A percentile compares a stretch with the other conserved stretches of the same genome.
Conservation (phyloP, 2,888 invertebrate genomes). For the Calameuta pallipes region DNA sequence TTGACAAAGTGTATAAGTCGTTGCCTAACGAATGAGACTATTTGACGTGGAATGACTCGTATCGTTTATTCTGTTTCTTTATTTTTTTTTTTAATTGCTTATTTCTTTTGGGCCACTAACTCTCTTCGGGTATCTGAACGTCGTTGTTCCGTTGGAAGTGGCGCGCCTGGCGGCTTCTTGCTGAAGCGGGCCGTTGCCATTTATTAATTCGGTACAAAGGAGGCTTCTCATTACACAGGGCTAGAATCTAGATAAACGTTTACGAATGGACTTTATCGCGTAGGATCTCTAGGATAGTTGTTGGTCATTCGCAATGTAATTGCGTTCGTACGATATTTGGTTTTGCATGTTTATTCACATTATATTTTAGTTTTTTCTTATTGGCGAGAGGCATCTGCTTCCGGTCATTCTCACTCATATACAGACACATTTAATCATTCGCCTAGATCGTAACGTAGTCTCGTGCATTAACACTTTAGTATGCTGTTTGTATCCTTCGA, state of each 20-base stretch:
- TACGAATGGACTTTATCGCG: slow-evolving; percentile 3
- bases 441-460: slow-evolving; percentile 4
- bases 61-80: slow-evolving; percentile 15
- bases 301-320: slow-evolving; percentile 48
- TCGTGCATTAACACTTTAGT: not conserved
- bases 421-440: slow-evolving; percentile 21
- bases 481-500: not conserved
- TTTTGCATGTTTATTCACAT: slow-evolving; percentile 30
- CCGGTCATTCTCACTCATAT: slow-evolving; percentile 27
- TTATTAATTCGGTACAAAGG: not conserved
- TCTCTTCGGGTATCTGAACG: slow-evolving; percentile 52
- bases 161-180: not conserved
- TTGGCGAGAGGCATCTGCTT: slow-evolving; percentile 24
- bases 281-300: slow-evolving; percentile 58
- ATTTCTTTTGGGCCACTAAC: slow-evolving; percentile 54
- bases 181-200: not conserved
- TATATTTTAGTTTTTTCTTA: slow-evolving; percentile 21
- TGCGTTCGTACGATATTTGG: slow-evolving; percentile 22
- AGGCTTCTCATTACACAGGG: not conserved
- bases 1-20: not conserved
- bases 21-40: not conserved
- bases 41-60: not conserved
- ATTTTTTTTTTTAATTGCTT: slow-evolving; percentile 27
- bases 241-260: not conserved
- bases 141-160: slow-evolving; percentile 7